Base-by-base conservation (phyloP, 2,113 vertebrate species). In the Phoenicopterus ruber region DNA sequence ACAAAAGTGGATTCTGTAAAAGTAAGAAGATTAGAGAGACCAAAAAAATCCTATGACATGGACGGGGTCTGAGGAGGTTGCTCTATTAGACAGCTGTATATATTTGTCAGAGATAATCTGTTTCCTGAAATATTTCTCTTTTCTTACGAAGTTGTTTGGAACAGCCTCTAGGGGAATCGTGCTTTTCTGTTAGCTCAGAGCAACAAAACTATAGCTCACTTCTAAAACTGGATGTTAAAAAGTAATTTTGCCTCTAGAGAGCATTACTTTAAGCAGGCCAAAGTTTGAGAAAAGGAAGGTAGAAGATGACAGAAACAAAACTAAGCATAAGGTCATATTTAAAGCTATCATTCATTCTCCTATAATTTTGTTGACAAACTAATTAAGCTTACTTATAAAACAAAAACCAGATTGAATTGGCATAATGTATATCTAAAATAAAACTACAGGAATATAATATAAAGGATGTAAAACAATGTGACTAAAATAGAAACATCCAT, bases 1-100 rank as follows among this genome's bases (percentile, higher is more conserved):
- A 94, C 74, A 94, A 94, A 95, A 94, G 86, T 88, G 89, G 82
- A 84, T 95, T 94, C 88, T 86, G 62, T 95, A 83, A 72, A 82
- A 94, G 73, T 94, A 97, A 97, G 97, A 95, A 97, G 97, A 96
- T 97, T 97, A 97, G 82, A 78, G 46, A 95, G 24, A 83, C 73
- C 8, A 82, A 93, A 93, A 90, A 97, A 95, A 88, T 90, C 84
- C 91, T 62, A 24, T 91, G 82, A 83, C 78, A 95, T 83, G 47
- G 74, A 82, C 28, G 15, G 19, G 66, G 66, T 90, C 93, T 87
- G 70, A 91, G 92, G 72, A 94, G 74, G 86, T 82, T 97, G 81
- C 89, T 90, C 86, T 93, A 46, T 91, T 95, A 95, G 81, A 95
- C 81, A 93, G 81, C 93, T 94, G 86, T 88, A 91, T 94, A 47